Conservation (phyloP, 2,797 vertebrate species). For the Lithobates pipiens region DNA sequence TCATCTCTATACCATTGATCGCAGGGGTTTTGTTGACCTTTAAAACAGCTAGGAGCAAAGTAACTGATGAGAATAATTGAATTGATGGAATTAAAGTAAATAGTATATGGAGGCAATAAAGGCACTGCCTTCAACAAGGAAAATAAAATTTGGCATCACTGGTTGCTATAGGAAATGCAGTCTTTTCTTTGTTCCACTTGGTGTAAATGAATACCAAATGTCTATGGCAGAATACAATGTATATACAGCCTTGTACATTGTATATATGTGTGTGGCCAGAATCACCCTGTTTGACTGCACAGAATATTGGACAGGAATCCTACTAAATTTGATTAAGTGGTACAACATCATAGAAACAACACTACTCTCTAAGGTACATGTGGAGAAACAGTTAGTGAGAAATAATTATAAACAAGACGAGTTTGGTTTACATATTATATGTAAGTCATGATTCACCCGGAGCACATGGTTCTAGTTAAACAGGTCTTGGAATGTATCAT, state of each 20-base stretch:
- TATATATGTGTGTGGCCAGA: background rate
- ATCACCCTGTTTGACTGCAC: background rate
- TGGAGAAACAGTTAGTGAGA: conserved; percentile 25
- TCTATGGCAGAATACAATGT: background rate
- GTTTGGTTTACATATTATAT: background rate
- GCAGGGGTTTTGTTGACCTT: too few species aligned
- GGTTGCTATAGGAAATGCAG: background rate
- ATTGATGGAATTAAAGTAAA: too few species aligned
- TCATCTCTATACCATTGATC: too few species aligned
- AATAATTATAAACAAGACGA: conserved; percentile 19
- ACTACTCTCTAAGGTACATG: conserved; percentile 7
- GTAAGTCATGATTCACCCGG: background rate
- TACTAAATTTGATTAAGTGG: conserved; percentile 3
- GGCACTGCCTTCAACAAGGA: too few species aligned
- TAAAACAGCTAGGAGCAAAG: too few species aligned
- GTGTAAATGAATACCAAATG: background rate
- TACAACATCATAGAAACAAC: background rate
- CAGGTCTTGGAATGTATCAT: conserved; percentile 22
- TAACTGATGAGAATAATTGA: too few species aligned
- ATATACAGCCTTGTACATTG: background rate
- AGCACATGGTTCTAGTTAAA: conserved; percentile 27
- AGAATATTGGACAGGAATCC: background rate
- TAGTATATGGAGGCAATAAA: too few species aligned
- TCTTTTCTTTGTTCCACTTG: background rate
- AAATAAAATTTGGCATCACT: too few species aligned